Evolutionary conservation across 2,888 invertebrate species (phyloP).

Genomic region (Hoplodrina ambigua): DNA sequence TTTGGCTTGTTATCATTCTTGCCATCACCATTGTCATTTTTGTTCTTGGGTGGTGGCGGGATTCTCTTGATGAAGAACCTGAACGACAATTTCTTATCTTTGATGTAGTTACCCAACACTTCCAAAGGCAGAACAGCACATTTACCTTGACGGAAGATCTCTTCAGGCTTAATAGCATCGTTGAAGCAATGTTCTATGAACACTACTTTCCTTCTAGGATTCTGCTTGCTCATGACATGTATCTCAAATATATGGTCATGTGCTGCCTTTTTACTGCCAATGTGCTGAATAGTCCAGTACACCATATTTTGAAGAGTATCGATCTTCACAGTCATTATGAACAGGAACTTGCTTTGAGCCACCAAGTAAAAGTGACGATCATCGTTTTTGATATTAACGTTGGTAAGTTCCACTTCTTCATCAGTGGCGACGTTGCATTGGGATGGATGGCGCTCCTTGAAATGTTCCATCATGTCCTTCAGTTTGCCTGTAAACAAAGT

Average conservation of each 20-base stretch:
- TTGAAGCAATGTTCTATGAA: conserved; percentile 83
- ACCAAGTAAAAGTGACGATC: conserved; percentile 79
- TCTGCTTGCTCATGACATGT: conserved; percentile 79
- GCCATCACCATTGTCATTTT: conserved; percentile 62
- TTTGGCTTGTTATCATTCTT: conserved; percentile 64
- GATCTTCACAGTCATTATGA: conserved; percentile 81
- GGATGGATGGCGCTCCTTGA: conserved; percentile 79
- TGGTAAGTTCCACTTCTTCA: conserved; percentile 74
- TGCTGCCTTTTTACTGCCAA: conserved; percentile 80
- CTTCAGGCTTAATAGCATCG: conserved; percentile 80
- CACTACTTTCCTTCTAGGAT: conserved; percentile 75
- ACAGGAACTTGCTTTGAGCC: conserved; percentile 77
- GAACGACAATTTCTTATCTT: conserved; percentile 77
- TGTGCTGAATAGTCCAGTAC: conserved; percentile 83
- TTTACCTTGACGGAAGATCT: conserved; percentile 79
- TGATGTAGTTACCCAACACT: conserved; percentile 75
- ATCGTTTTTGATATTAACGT: conserved; percentile 71
- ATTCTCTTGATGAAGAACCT: conserved; percentile 78
- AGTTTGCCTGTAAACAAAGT: conserved; percentile 60
- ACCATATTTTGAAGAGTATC: conserved; percentile 82
- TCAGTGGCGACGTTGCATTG: conserved; percentile 76
- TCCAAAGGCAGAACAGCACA: conserved; percentile 81
- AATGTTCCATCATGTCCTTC: conserved; percentile 81
- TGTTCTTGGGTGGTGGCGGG: conserved; percentile 64
- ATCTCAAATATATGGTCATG: conserved; percentile 83